These are phyloP conservation scores for Coleophora deauratella DNA, from an alignment of 2,888 invertebrate species.

Conservation along the genomic window DNA sequence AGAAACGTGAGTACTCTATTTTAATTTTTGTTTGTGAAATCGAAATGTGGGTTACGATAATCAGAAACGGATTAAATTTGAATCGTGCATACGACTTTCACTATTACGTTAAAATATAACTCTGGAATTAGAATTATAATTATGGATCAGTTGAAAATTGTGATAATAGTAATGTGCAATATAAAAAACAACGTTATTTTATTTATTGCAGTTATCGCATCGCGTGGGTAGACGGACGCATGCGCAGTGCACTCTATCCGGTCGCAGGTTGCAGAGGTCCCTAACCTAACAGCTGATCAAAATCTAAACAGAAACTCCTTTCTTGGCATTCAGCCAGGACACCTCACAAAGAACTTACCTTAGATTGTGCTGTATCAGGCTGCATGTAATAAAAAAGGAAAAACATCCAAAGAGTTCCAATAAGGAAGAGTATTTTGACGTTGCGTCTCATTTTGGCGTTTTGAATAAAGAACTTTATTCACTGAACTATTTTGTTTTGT, in stretches of 20 bases:
- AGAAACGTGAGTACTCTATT: too few relatives aligned
- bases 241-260: conserved; percentile 43
- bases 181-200: background rate
- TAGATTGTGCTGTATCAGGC: conserved; percentile 49
- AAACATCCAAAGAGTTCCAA: conserved; percentile 62
- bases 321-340: conserved; percentile 7
- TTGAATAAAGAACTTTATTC: conserved; percentile 10
- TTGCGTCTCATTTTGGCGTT: conserved; percentile 53
- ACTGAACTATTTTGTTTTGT: conserved; percentile 3
- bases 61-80: background rate
- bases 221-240: conserved; percentile 37
- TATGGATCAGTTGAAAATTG: too few relatives aligned
- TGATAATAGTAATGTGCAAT: background rate
- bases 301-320: conserved; percentile 11
- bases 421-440: conserved; percentile 56
- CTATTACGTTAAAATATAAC: background rate
- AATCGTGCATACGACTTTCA: conserved; percentile 1
- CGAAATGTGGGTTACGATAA: conserved; percentile 3
- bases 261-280: conserved; percentile 15
- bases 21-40: background rate
- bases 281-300: conserved; percentile 32
- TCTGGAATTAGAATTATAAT: background rate
- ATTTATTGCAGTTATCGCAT: conserved; percentile 32
- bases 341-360: conserved; percentile 35
- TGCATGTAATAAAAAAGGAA: conserved; percentile 65